Conservation (phyloP, 2,797 vertebrate genomes). For the Aulostomus chinensis region DNA sequence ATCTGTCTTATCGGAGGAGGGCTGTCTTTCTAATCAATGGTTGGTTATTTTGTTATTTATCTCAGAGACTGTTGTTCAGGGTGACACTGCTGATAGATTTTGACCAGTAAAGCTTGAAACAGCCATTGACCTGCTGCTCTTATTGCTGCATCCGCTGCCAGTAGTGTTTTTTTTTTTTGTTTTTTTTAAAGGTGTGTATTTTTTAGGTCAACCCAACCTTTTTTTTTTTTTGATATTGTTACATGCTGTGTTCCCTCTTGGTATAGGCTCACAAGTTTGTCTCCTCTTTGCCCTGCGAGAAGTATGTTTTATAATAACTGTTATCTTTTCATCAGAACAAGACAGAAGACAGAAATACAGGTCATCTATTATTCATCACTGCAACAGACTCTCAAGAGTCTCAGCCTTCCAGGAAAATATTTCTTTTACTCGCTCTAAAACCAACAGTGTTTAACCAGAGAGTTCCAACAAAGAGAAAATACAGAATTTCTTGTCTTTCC, state of each 20-base stretch:
- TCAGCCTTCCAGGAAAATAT: slow-evolving; percentile 1
- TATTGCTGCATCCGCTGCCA: no score
- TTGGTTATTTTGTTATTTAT: slow-evolving; percentile 1
- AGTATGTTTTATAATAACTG: slow-evolving; percentile 16
- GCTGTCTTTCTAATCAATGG: slow-evolving; percentile 4
- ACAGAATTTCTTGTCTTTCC: no score
- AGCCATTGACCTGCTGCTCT: no score
- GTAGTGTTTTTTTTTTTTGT: no score
- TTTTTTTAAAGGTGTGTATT: no score
- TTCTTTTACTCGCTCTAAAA: slow-evolving; percentile 7
- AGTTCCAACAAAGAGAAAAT: slow-evolving; percentile 3
- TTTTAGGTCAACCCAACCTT: no score
- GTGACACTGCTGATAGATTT: no score
- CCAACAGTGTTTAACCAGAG: background rate
- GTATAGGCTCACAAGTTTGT: no score
- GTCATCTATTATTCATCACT: slow-evolving; percentile 50
- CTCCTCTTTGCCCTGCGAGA: slow-evolving; percentile 3
- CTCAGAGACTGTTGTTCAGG: background rate
- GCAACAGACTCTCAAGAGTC: slow-evolving; percentile 22
- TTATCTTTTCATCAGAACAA: slow-evolving; percentile 25
- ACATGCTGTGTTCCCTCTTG: no score
- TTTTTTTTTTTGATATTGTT: no score
- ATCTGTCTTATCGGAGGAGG: background rate
- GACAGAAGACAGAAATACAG: slow-evolving; percentile 26
- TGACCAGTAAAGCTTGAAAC: no score